Evolutionary conservation across 2,113 vertebrate species (phyloP), one percentile per base, ranked within the genome.

Genomic region (Symphodus melops): DNA sequence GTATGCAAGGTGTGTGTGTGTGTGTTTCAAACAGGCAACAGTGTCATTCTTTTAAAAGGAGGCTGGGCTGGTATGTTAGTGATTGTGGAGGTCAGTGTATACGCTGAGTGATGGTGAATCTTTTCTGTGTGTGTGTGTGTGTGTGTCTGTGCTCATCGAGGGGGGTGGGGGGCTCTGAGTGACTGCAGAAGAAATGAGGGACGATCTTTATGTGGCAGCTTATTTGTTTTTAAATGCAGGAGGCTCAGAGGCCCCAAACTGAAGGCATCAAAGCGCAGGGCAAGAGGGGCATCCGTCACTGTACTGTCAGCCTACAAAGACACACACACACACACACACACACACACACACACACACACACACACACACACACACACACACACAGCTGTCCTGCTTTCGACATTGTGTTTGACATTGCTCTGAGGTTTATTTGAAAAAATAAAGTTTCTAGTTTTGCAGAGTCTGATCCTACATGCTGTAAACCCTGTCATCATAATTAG

Each of bases 141-240:
- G 48, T 51, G 60, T 41, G 61, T 71, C 65, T 69, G 59, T 87
- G 80, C 79, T 64, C 52, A 51, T 68, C 36, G 42, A 68, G 20
- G 33, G 54, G 66, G 20, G 41, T 69, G 60, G 13, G 75, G 57
- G 39, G 42, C 66, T 48, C 72, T 93, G 92, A 94, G 81, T 93
- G 92, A 94, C 91, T 92, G 74, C 57, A 82, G 88, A 85, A 91
- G 83, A 92, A 93, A 95, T 94, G 60, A 89, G 72, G 86, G 88
- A 91, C 93, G 93, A 94, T 92, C 82, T 90, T 92, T 92, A 92
- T 89, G 85, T 89, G 91, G 89, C 86, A 90, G 89, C 86, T 91
- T 92, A 91, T 94, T 93, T 93, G 90, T 92, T 91, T 90, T 86
- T 87, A 82, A 90, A 94, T 89, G 88, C 82, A 86, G 84, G 79